Evolutionary conservation across 1,140 invertebrate genomes (phyloP).

Genomic region (Varroa destructor): DNA sequence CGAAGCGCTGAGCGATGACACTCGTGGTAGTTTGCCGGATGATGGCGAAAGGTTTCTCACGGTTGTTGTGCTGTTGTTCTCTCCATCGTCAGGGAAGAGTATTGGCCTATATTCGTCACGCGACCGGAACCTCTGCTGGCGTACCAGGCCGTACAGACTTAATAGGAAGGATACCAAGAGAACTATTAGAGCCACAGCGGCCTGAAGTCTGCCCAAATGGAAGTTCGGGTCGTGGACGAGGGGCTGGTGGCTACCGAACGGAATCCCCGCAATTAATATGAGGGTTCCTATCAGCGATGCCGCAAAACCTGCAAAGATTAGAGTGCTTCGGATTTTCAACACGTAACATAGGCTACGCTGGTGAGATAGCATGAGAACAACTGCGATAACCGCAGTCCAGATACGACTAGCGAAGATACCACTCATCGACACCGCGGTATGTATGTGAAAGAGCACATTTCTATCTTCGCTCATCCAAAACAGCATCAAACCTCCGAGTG

Average conservation of each 20-base stretch:
- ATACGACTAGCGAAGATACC: slow-evolving; percentile 63
- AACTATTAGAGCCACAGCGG: slow-evolving; percentile 50
- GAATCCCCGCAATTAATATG: slow-evolving; percentile 32
- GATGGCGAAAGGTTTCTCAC: no score
- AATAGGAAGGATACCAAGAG: slow-evolving; percentile 51
- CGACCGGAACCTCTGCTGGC: slow-evolving; percentile 52
- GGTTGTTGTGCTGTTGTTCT: neutral
- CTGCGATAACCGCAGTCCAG: slow-evolving; percentile 66
- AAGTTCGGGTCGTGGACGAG: slow-evolving; percentile 54
- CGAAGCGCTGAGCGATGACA: neutral
- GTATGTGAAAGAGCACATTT: slow-evolving; percentile 50
- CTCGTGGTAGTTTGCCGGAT: no score
- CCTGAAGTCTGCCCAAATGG: slow-evolving; percentile 59
- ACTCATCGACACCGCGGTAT: slow-evolving; percentile 56
- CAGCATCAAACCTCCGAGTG: slow-evolving; percentile 56
- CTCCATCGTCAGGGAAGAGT: neutral
- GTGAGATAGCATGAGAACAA: slow-evolving; percentile 64
- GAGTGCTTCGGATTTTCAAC: slow-evolving; percentile 38
- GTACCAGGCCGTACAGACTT: slow-evolving; percentile 56
- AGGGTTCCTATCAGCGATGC: slow-evolving; percentile 6
- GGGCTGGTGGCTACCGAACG: slow-evolving; percentile 41
- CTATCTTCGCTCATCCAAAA: slow-evolving; percentile 43
- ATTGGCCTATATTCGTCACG: slow-evolving; percentile 16
- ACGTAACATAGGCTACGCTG: slow-evolving; percentile 65
- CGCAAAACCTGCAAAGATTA: slow-evolving; percentile 26